These are phyloP conservation scores for Hydrotaea diabolus DNA, from an alignment of 2,888 invertebrate species.

Conservation along the genomic window DNA sequence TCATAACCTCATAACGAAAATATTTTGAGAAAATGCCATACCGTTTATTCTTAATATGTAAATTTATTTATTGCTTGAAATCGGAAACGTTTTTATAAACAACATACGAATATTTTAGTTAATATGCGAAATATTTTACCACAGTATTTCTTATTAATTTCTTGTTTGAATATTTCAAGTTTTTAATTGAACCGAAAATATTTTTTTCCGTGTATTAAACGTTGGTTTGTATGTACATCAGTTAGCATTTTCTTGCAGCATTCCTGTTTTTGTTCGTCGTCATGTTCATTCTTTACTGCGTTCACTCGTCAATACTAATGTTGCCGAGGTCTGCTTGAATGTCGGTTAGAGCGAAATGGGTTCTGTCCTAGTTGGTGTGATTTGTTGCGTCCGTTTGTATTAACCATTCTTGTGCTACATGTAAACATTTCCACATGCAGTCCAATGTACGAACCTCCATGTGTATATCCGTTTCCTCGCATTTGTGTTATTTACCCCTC, in stretches of 20 bases:
- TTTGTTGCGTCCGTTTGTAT: conserved; percentile 54
- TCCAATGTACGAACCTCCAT: not conserved
- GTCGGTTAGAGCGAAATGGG: conserved; percentile 61
- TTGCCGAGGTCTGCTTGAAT: conserved; percentile 50
- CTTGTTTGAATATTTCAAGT: too few species aligned
- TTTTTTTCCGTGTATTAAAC: conserved; percentile 46
- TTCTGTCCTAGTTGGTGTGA: conserved; percentile 62
- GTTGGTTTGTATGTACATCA: conserved; percentile 31
- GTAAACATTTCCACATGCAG: not conserved
- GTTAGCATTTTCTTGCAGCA: not conserved
- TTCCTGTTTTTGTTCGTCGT: conserved; percentile 15
- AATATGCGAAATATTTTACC: too few species aligned
- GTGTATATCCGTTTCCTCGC: not conserved
- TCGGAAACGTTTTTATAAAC: too few species aligned
- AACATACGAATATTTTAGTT: too few species aligned
- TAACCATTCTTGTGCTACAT: not conserved
- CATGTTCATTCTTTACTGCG: not conserved
- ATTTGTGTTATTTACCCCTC: not conserved
- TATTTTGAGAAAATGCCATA: too few species aligned
- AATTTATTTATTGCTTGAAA: too few species aligned
- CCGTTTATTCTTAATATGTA: too few species aligned
- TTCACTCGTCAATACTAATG: conserved; percentile 16
- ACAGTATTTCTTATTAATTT: too few species aligned
- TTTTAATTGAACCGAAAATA: too few species aligned
- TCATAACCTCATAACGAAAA: too few species aligned